Conservation (phyloP, 2,113 vertebrate genomes). For the Coturnix japonica region DNA sequence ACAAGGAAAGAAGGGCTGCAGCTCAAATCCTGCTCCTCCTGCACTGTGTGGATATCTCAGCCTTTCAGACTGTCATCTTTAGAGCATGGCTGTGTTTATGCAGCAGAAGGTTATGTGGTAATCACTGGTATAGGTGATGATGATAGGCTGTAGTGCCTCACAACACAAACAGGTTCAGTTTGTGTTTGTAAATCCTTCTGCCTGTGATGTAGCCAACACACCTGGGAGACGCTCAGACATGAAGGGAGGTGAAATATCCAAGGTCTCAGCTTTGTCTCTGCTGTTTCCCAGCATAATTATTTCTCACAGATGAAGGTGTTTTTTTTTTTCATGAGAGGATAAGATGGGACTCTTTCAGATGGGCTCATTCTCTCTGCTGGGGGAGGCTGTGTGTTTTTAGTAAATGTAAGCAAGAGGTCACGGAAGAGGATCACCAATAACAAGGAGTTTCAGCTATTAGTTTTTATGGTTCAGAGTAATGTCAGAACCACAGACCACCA, state of each 20-base stretch:
- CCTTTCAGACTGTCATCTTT: neutral
- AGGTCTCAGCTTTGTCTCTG: neutral
- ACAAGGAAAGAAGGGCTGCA: neutral
- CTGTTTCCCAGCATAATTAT: neutral
- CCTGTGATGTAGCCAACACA: neutral
- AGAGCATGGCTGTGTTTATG: neutral
- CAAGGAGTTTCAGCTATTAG: neutral
- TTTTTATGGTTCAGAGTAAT: slow-evolving; percentile 29
- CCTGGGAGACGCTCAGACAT: rapidly evolving
- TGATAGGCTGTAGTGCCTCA: neutral
- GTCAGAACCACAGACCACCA: neutral
- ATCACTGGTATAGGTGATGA: neutral
- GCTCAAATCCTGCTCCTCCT: neutral
- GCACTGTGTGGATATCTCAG: neutral
- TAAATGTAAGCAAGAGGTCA: neutral
- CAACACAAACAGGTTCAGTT: neutral
- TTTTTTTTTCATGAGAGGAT: neutral
- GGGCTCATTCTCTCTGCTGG: neutral
- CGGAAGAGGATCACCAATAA: neutral
- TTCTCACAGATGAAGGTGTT: neutral
- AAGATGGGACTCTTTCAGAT: neutral
- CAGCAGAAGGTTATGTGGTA: neutral
- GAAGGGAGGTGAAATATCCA: neutral
- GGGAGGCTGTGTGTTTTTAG: neutral
- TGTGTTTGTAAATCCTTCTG: neutral